Evolutionary conservation across 2,888 invertebrate species (phyloP), one percentile per base, ranked within the genome.

Genomic region (Reticulitermes lucifugus): DNA sequence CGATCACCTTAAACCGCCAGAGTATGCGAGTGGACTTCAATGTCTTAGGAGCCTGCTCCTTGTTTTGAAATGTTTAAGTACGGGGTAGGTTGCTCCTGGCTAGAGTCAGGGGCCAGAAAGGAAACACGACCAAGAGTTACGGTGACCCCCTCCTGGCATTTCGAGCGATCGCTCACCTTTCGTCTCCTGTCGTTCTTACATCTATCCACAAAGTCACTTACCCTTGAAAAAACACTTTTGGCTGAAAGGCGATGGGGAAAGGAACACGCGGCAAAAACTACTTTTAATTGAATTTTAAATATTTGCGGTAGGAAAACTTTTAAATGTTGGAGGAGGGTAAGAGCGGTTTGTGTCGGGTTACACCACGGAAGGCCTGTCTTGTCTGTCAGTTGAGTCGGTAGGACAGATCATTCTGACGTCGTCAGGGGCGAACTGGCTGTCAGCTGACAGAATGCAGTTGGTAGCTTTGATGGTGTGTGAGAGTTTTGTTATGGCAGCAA

Each of bases 261-360:
- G 60, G 35, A 60, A 80, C 59, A 80, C 22, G 80, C 22, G 60
- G 80, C 80, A 80, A 80, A 80, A 80, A 60, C 80, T 51, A 83
- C 75, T 75, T 71, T 73, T 83, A 83, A 83, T 83, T 83, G 83
- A 83, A 75, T 83, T 83, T 83, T 83, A 73, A 75, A 83, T 75
- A 75, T 75, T 75, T 83, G 83, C 83, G 75, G 41, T 75, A 75
- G 83, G 73, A 55, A 55, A 73, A 73, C 51, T 41, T 83, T 75
- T 55, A 55, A 83, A 83, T 59, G 41, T 35, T 12, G 43, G 73
- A 75, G 83, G 35, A 55, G 73, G 35, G 29, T 22, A 51, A 25
- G 35, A 59, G 25, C 46, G 41, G 80, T 80, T 80, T 59, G 80
- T 80, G 80, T 80, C 80, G 41, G 80, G 80, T 80, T 80, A 80